Percentiles rank a stretch among this genome's conserved stretches.
These are phyloP conservation scores for Hippopotamyrus pictus DNA, from an alignment of 2,797 vertebrate species.

Conservation along the genomic window DNA sequence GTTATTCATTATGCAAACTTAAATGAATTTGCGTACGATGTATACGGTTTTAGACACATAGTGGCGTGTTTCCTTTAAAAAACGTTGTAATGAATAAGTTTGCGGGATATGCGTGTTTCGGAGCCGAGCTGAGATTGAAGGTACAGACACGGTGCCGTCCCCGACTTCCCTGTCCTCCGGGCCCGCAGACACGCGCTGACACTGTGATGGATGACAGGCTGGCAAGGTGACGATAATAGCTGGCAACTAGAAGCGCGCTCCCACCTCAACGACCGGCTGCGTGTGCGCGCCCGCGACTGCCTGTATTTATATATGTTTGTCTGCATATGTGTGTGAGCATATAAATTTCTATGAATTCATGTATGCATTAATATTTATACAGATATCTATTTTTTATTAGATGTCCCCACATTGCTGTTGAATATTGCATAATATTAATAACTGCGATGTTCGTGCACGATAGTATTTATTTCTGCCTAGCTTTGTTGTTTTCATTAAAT, in stretches of 20 bases:
- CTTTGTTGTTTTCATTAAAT: background rate
- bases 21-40: background rate
- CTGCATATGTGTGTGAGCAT: background rate
- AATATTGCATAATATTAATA: background rate
- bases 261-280: background rate
- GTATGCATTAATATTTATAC: background rate
- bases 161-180: conserved; percentile 17
- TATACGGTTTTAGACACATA: background rate
- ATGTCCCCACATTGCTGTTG: background rate
- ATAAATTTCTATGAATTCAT: background rate
- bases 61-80: background rate
- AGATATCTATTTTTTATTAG: background rate
- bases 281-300: background rate
- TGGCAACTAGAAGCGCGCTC: conserved; percentile 42
- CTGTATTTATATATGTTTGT: background rate
- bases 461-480: background rate
- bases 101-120: background rate
- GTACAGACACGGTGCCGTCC: conserved; percentile 18
- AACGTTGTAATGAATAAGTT: background rate
- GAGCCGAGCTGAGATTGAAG: background rate
- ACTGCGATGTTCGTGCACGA: background rate
- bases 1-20: background rate
- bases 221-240: conserved; percentile 54
- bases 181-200: conserved; percentile 39
- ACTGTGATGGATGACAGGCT: conserved; percentile 56